A percentile compares a stretch with the other conserved stretches of the same genome.
Evolutionary conservation across 2,113 vertebrate genomes (phyloP).

Genomic region (Platanista minor): DNA sequence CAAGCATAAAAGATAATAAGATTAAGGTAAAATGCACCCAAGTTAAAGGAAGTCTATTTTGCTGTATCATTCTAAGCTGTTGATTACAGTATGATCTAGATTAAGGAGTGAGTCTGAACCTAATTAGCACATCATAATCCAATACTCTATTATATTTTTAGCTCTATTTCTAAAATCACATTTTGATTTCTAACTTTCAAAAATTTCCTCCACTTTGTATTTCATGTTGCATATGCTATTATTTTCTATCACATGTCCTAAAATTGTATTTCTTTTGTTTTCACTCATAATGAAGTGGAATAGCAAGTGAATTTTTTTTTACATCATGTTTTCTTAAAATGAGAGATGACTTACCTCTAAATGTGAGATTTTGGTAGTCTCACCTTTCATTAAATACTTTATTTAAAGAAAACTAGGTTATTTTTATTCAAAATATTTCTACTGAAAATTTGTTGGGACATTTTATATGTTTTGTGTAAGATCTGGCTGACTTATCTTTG

Average conservation of each 20-base stretch:
- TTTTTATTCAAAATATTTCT: neutral
- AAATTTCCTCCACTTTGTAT: neutral
- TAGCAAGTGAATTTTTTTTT: fast-evolving
- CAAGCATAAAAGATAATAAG: neutral
- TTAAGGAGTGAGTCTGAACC: neutral
- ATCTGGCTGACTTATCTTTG: neutral
- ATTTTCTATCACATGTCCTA: neutral
- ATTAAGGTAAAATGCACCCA: neutral
- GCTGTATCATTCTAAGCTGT: neutral
- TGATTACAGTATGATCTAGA: neutral
- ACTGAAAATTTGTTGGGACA: neutral
- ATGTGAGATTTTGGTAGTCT: neutral
- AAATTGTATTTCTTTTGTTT: neutral
- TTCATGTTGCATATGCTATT: neutral
- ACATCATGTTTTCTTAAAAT: neutral
- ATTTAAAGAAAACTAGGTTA: neutral
- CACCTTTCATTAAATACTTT: neutral
- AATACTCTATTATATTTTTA: neutral
- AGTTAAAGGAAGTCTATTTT: neutral
- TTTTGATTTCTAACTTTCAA: neutral
- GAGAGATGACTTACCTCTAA: neutral
- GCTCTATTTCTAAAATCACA: neutral
- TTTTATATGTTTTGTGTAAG: neutral
- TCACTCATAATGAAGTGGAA: neutral
- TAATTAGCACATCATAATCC: neutral